Evolutionary conservation across 1,140 invertebrate genomes (phyloP), one percentile per base, ranked within the genome.

Genomic region (Oryctes rhinoceros): DNA sequence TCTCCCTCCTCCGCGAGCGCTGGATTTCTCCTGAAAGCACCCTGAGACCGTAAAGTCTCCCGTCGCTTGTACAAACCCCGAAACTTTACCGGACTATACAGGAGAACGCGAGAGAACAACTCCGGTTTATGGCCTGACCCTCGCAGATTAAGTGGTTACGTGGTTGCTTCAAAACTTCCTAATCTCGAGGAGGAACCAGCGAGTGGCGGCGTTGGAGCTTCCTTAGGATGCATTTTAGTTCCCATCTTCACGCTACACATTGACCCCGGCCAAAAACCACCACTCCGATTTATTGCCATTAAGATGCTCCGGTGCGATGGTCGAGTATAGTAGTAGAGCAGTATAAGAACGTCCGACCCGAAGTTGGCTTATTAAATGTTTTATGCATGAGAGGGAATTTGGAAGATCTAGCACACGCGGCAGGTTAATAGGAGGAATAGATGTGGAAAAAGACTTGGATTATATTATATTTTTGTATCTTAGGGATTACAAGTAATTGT

Each of bases 61-160:
- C 67, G 59, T 76, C 39, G 39, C 39, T 44, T 44, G 39, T 44
- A 79, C 81, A 76, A 53, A 53, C 49, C n/a, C 49, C 65, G 65
- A 67, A 67, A 67, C 65, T 67, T 67, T 67, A 79, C 82, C 82
- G 82, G 82, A 67, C 65, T 20, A 24, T 67, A 81, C 82, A 80
- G 82, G 82, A 81, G 80, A 79, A 79, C 80, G 10, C n/a, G 18
- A 6, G 65, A 4, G 65, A 24, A 79, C 79, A 80, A 79, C 78
- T 80, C 80, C 80, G 82, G 82, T 86, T 86, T 86, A 86, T 83
- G 85, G 85, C 85, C 83, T 84, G 84, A 86, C 86, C 86, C 83
- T 85, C 80, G 80, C 82, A 85, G 85, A 86, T 86, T 86, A 86
- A 86, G 84, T 83, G 85, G 85, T 86, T 85, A 84, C 84, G 86